Evolutionary conservation across 2,797 vertebrate genomes (phyloP).

Genomic region (Clangula hyemalis): DNA sequence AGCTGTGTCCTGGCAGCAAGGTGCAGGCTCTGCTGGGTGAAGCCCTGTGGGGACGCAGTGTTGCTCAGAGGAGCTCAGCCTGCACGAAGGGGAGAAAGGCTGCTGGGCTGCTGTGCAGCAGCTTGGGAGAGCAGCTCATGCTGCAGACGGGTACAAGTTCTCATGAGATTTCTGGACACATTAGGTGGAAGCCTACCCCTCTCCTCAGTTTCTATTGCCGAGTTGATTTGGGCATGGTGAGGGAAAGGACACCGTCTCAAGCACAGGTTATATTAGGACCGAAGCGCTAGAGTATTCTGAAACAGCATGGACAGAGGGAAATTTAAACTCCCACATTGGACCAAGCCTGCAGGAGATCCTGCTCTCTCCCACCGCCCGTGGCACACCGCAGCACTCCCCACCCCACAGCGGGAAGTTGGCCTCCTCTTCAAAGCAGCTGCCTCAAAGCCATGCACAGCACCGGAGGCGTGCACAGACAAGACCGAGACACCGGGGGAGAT

Average conservation of each 20-base stretch:
- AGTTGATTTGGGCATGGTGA: not conserved
- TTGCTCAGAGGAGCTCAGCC: not conserved
- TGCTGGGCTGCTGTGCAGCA: not conserved
- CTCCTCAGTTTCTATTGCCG: not conserved
- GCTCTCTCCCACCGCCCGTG: not conserved
- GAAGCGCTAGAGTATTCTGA: not conserved
- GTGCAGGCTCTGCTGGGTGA: not conserved
- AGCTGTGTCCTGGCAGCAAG: not conserved
- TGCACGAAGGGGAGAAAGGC: not conserved
- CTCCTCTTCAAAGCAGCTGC: constrained; percentile 5
- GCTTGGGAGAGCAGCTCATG: not conserved
- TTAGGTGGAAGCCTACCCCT: not conserved
- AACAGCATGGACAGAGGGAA: not conserved
- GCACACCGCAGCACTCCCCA: not conserved
- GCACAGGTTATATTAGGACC: not conserved
- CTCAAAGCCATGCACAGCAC: not conserved
- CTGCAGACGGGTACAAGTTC: not conserved
- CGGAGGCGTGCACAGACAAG: not conserved
- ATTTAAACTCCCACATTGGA: not conserved
- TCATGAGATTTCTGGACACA: not conserved
- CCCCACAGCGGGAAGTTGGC: not conserved
- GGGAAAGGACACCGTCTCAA: not conserved
- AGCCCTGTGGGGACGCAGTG: not conserved
- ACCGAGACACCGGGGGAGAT: not conserved
- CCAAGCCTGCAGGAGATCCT: not conserved